A percentile compares a stretch with the other conserved stretches of the same genome.
Evolutionary conservation across 2,113 vertebrate species (phyloP).

Genomic region (Equus przewalskii): DNA sequence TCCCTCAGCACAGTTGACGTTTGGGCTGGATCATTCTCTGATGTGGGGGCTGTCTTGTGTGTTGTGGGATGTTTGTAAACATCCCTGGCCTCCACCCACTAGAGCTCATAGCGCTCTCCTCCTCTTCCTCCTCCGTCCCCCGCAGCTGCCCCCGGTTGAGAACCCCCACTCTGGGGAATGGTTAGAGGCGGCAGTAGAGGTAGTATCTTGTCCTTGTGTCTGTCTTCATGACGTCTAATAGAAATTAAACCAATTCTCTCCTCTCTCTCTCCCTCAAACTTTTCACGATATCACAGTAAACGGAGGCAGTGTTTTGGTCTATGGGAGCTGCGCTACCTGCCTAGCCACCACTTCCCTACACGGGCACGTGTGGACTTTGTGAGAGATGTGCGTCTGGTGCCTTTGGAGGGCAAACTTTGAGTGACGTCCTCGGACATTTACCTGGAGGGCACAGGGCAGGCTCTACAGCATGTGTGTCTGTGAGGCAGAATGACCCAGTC

Average conservation of each 20-base stretch:
- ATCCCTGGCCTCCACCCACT: not conserved
- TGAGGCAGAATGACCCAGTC: not conserved
- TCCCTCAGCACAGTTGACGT: not conserved
- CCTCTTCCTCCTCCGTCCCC: not conserved
- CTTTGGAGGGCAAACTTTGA: not conserved
- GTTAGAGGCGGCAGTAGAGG: not conserved
- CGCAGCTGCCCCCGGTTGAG: not conserved
- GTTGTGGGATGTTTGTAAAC: not conserved
- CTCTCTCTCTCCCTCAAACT: not conserved
- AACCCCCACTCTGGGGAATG: not conserved
- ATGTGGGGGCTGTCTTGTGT: not conserved
- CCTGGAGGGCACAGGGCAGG: too few relatives aligned
- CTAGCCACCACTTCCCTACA: not conserved
- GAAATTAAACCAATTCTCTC: not conserved
- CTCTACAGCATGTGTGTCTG: not conserved
- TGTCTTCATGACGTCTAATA: not conserved
- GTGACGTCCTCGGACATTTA: not conserved
- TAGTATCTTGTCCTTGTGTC: not conserved
- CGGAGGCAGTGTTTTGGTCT: not conserved
- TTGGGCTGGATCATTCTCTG: not conserved
- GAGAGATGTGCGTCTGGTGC: not conserved
- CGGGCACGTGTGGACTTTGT: not conserved
- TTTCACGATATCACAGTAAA: not conserved
- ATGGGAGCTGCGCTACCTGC: not conserved
- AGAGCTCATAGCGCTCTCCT: not conserved